Percentiles rank a stretch among this genome's conserved stretches.
Conservation (phyloP, 1,140 invertebrate species). For the Zaprionus vittiger region DNA sequence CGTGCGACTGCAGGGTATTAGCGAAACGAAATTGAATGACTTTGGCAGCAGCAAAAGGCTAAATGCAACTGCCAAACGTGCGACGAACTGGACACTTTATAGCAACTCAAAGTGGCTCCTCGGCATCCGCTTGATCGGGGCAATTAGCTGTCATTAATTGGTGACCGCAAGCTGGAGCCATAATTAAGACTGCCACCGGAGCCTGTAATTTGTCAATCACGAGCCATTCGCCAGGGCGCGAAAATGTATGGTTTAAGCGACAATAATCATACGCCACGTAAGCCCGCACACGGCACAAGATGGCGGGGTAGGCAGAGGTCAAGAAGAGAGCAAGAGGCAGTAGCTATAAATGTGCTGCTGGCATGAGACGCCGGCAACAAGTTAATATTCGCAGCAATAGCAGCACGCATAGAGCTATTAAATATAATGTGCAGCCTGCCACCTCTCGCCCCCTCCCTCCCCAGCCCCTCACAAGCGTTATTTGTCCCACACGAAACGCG, state of each 20-base stretch:
- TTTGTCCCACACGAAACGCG: slow-evolving; percentile 79
- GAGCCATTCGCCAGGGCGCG: slow-evolving; percentile 49
- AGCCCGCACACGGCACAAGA: slow-evolving; percentile 18
- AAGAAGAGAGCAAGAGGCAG: background rate
- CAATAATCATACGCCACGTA: slow-evolving; percentile 59
- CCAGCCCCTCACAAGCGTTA: slow-evolving; percentile 45
- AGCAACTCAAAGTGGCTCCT: background rate
- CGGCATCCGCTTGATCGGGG: slow-evolving; percentile 33
- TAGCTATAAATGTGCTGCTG: slow-evolving; percentile 27
- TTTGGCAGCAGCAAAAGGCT: slow-evolving; percentile 20
- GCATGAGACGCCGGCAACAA: slow-evolving; percentile 64
- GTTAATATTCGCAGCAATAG: slow-evolving; percentile 63
- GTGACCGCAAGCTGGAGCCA: background rate
- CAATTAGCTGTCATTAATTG: slow-evolving; percentile 47
- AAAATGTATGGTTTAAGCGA: slow-evolving; percentile 47
- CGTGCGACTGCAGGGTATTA: slow-evolving; percentile 46
- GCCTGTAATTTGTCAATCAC: slow-evolving; percentile 67
- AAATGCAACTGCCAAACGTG: slow-evolving; percentile 30
- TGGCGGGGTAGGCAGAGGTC: slow-evolving; percentile 6
- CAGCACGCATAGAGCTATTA: slow-evolving; percentile 68
- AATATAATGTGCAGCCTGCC: slow-evolving; percentile 62
- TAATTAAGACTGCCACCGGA: slow-evolving; percentile 53
- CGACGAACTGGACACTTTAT: slow-evolving; percentile 27
- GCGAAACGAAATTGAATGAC: slow-evolving; percentile 66
- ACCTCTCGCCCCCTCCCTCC: slow-evolving; percentile 1